These are phyloP conservation scores for Tragulus kanchil DNA, from an alignment of 2,113 vertebrate genomes.

Conservation along the genomic window DNA sequence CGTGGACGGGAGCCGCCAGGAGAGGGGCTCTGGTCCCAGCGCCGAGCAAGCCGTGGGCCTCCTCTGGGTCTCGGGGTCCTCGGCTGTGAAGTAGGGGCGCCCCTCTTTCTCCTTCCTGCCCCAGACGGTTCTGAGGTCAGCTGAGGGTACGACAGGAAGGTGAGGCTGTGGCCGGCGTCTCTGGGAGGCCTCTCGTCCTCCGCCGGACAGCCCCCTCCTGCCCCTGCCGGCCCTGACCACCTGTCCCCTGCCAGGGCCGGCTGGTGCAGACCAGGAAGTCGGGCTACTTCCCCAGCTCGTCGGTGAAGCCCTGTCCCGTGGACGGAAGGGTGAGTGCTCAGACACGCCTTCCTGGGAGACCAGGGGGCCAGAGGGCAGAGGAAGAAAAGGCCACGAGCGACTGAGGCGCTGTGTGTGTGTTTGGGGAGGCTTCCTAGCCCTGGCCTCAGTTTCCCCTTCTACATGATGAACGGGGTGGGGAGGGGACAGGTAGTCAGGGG, in stretches of 20 bases:
- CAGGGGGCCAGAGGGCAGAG: fast-evolving
- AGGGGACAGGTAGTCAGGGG: too few species aligned
- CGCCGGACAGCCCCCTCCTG: fast-evolving
- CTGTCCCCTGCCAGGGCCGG: conserved; percentile 90
- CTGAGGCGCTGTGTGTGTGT: fast-evolving
- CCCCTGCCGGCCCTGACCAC: neutral
- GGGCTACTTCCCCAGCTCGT: conserved; percentile 95
- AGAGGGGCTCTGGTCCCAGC: neutral
- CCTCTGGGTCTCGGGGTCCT: neutral
- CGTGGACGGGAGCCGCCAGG: fast-evolving
- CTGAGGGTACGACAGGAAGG: neutral
- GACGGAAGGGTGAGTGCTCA: conserved; percentile 92
- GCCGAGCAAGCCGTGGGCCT: fast-evolving
- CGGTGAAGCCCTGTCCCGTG: conserved; percentile 95
- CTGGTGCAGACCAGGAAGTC: conserved; percentile 94
- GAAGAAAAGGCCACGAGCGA: too few species aligned
- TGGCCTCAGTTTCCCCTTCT: neutral
- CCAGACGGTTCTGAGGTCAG: fast-evolving
- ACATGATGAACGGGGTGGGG: neutral
- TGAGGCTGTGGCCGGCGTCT: fast-evolving
- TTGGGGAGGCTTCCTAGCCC: fast-evolving
- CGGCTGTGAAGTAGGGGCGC: neutral
- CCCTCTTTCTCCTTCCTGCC: neutral
- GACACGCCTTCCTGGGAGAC: neutral
- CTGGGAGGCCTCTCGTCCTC: too few species aligned